These are phyloP conservation scores for Brevipalpus yothersi DNA, from an alignment of 1,140 invertebrate species.

Conservation along the genomic window DNA sequence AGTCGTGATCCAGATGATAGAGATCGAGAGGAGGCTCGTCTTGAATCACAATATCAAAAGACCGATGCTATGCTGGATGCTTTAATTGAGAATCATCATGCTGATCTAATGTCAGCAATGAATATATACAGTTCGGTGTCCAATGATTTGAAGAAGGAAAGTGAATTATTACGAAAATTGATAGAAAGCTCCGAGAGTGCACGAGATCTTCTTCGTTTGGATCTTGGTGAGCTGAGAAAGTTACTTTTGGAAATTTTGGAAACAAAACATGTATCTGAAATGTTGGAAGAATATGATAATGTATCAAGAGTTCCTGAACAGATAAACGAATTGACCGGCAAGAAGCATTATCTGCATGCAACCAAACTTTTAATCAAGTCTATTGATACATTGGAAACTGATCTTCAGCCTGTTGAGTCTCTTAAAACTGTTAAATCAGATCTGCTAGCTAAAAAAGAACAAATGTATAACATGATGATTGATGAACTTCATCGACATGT, in stretches of 20 bases:
- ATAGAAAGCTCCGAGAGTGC: constrained; percentile 72
- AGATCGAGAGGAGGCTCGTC: constrained; percentile 70
- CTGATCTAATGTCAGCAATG: constrained; percentile 66
- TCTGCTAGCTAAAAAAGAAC: constrained; percentile 40
- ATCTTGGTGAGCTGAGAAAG: constrained; percentile 71
- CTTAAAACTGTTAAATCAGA: constrained; percentile 46
- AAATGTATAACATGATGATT: constrained; percentile 38
- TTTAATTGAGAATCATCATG: constrained; percentile 58
- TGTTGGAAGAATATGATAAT: constrained; percentile 64
- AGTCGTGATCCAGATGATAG: constrained; percentile 71
- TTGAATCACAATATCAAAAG: constrained; percentile 74
- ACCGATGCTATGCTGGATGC: constrained; percentile 69
- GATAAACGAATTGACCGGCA: constrained; percentile 36
- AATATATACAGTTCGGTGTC: constrained; percentile 58
- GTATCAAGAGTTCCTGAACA: constrained; percentile 49
- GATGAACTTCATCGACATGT: constrained; percentile 46
- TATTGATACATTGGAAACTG: not conserved
- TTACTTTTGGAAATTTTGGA: constrained; percentile 77
- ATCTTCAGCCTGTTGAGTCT: constrained; percentile 35
- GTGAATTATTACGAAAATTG: constrained; percentile 52
- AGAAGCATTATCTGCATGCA: constrained; percentile 62
- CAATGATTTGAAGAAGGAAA: constrained; percentile 33
- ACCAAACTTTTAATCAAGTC: constrained; percentile 40
- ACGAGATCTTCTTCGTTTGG: constrained; percentile 63
- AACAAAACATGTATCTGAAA: constrained; percentile 61